Evolutionary conservation across 2,113 vertebrate genomes (phyloP).

Genomic region (Sander vitreus): DNA sequence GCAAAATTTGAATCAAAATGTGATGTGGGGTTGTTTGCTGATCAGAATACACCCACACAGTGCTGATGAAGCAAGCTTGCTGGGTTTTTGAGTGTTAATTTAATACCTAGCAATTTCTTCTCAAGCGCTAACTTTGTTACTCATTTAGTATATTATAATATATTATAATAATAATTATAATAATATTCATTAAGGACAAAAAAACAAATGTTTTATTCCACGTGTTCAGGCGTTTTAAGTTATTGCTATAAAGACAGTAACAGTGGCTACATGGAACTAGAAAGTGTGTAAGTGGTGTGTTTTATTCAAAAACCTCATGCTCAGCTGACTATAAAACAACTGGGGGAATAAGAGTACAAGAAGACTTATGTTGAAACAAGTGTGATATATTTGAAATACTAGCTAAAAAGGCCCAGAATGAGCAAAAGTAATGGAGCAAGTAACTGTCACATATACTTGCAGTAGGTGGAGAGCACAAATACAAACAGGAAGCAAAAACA

Average conservation of each 20-base stretch:
- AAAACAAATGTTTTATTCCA: too few relatives aligned
- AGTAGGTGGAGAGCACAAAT: slow-evolving; percentile 16
- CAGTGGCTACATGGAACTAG: not conserved
- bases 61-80: too few relatives aligned
- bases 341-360: not conserved
- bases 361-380: not conserved
- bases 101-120: not conserved
- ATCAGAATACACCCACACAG: not conserved
- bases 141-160: too few relatives aligned
- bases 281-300: not conserved
- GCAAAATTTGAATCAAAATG: not conserved
- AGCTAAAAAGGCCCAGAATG: not conserved
- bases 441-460: not conserved
- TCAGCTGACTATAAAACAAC: not conserved
- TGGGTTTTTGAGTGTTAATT: too few relatives aligned
- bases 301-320: slow-evolving; percentile 4
- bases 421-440: not conserved
- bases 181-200: not conserved
- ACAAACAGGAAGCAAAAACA: slow-evolving; percentile 11
- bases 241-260: too few relatives aligned
- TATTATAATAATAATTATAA: too few relatives aligned
- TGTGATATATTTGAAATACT: not conserved
- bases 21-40: not conserved
- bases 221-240: not conserved
- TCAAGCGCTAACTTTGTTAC: not conserved